Evolutionary conservation across 2,113 vertebrate species (phyloP).

Genomic region (Cochlearius cochlearius): DNA sequence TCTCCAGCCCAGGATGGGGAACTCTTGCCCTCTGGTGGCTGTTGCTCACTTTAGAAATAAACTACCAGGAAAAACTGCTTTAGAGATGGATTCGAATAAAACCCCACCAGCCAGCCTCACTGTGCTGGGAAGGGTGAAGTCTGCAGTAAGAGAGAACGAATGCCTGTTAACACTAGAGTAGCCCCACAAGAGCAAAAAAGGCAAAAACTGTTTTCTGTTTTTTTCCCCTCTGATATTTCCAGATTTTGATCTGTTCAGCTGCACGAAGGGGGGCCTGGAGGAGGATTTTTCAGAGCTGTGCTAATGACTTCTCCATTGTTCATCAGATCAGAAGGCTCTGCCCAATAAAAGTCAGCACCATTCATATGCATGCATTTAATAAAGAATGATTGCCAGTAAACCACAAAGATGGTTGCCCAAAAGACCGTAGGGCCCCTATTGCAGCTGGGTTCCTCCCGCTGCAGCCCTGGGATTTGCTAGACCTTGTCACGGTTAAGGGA

Average conservation of each 20-base stretch:
- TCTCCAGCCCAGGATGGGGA: background rate
- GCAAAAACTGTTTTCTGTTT: background rate
- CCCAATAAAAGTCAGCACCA: background rate
- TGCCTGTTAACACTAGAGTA: background rate
- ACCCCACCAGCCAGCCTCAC: background rate
- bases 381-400: background rate
- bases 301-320: background rate
- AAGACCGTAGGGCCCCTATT: background rate
- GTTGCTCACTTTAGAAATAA: background rate
- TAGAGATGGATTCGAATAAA: background rate
- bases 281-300: background rate
- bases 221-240: background rate
- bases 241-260: background rate
- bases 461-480: background rate
- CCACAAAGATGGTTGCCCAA: background rate
- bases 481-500: background rate
- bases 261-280: accelerated
- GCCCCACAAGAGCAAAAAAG: background rate
- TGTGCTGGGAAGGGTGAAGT: background rate
- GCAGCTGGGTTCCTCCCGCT: background rate
- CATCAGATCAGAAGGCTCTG: background rate
- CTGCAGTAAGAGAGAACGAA: background rate
- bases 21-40: conserved; percentile 30
- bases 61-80: background rate
- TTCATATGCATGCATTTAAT: accelerated